Base-by-base conservation (phyloP, 2,797 vertebrate genomes). In the Hippocampus kuda region DNA sequence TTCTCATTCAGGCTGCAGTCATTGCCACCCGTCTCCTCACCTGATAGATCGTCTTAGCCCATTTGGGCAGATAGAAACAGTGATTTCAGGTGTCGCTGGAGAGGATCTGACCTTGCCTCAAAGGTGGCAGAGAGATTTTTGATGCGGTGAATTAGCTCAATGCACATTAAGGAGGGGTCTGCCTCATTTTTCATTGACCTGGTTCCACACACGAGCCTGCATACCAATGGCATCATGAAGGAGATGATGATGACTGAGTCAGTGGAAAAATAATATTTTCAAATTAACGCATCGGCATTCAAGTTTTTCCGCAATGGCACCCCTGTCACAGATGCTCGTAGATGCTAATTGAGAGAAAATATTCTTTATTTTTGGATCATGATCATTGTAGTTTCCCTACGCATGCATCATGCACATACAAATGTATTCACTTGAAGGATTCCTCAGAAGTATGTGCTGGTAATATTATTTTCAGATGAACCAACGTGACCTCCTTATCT, bases 131-230 rank as follows among this genome's bases (percentile, higher is more conserved):
- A 42, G 68, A 59, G 69, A 60, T 61, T 86, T 90, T 90, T 90
- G 88, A 91, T 91, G 86, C 81, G 70, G 22, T 70, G 75, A 84
- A 89, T 89, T 87, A 86, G 53, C 79, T 72, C n/a, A n/a, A 83
- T 73, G 73, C 70, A 74, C 16, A 82, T 64, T 68, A 82, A 88
- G 70, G 27, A 73, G 68, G 67, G 79, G 80, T 83, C 83, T 62
- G 71, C 77, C 79, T 83, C 74, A 67, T 72, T 83, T 80, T 42
- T 22, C 4, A 63, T 57, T 78, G 68, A 42, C 67, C 65, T 63
- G 2, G 67, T 66, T 75, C 72, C 68, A 60, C 77, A 57, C 57
- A 49, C 63, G 5, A 61, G 20, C 69, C 65, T 44, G 10, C 68
- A 59, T 67, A 42, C 16, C 59, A 38, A 8, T 18, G 7, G 18